These are phyloP conservation scores for Stramonita haemastoma DNA, from an alignment of 2,888 invertebrate genomes.

Conservation along the genomic window DNA sequence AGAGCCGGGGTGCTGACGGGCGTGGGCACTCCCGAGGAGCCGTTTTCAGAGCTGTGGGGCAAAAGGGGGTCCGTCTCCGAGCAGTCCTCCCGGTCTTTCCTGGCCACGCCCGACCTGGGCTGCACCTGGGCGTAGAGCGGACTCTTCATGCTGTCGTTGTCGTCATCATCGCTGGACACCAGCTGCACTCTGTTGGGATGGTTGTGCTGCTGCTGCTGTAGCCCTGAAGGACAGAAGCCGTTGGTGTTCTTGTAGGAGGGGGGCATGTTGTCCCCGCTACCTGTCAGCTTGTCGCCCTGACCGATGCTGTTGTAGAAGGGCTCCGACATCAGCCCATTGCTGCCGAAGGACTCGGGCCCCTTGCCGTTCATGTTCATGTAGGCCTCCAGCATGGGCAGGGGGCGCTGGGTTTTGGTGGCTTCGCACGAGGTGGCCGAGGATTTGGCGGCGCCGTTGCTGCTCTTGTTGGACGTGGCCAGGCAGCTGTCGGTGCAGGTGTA, in stretches of 20 bases:
- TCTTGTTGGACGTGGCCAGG: constrained; percentile 30
- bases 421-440: background rate
- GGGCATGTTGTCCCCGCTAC: background rate
- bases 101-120: background rate
- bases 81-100: constrained; percentile 7
- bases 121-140: background rate
- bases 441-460: background rate
- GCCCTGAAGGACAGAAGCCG: background rate
- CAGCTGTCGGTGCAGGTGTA: constrained; percentile 39
- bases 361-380: constrained; percentile 29
- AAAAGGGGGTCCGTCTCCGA: constrained; percentile 38
- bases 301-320: constrained; percentile 36
- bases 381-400: constrained; percentile 15
- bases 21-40: constrained; percentile 9
- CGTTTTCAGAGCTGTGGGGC: background rate
- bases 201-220: background rate
- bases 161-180: background rate
- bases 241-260: background rate
- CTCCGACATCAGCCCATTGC: constrained; percentile 13
- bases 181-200: constrained; percentile 30
- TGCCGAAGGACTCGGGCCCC: background rate
- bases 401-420: background rate
- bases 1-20: background rate
- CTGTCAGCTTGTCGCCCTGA: background rate
- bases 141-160: background rate